Base-by-base conservation (phyloP, 2,797 vertebrate species). In the Muraenolepis orangiensis region DNA sequence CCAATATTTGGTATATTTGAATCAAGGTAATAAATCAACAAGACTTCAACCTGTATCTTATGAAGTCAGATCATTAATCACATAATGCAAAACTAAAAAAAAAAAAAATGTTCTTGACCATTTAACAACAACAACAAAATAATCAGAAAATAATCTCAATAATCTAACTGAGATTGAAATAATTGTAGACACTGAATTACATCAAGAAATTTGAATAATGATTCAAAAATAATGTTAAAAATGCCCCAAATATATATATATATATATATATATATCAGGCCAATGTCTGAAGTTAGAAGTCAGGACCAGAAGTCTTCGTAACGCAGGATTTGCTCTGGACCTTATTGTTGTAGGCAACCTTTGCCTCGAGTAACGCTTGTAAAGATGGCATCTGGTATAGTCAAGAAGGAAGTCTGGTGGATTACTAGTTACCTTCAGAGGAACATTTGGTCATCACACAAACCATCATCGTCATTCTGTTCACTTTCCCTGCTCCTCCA, bases 381-480 rank as follows among this genome's bases (percentile, higher is more conserved):
- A n/a, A 88, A 93, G 82, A 89, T 90, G 92, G 91, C 91, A 91
- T 95, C 94, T 95, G 94, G 94, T 91, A 89, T 74, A 69, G 73
- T 69, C 72, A 77, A 61, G 72, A 86, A 85, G 81, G 86, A 91
- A 94, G 92, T 93, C 90, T 91, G 85, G 78, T 87, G 91, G 91
- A 94, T 90, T 88, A 86, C 14, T 86, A 86, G 91, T 91, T 87
- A 91, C 88, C 93, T 93, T 92, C 81, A 86, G 92, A 94, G 88
- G 91, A 98, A 98, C 95, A 95, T 93, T 91, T 94, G 90, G 83
- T 91, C 87, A 90, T 26, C 80, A 85, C 89, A 89, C 88, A 85
- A 79, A 93, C 88, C 84, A 87, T 88, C 86, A 90, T 82, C 84
- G 84, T 87, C 82, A 72, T 83, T 79, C 69, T 72, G 70, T 69